phyloP scores from a whole-genome alignment of 1,140 invertebrate genomes.

The Plectus sambesii region DNA sequence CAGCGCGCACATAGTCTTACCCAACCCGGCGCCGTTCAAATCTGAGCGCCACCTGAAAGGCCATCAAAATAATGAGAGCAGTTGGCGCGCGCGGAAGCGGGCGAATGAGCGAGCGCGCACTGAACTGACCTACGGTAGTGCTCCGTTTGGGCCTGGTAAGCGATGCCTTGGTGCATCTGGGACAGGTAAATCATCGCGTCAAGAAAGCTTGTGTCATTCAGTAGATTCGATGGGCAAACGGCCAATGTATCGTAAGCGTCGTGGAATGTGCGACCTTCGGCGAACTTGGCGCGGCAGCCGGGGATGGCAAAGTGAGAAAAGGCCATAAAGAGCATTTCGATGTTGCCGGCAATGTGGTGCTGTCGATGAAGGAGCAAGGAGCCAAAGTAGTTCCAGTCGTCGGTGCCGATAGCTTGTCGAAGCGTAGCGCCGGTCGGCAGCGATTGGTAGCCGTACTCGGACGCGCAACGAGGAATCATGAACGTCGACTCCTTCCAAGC shows the following conservation, averaged over 20 bases:
- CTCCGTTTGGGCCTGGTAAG: slow-evolving; percentile 74
- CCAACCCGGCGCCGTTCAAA: slow-evolving; percentile 40
- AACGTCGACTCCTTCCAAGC: slow-evolving; percentile 67
- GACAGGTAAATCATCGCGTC: slow-evolving; percentile 38
- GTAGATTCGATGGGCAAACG: slow-evolving; percentile 32
- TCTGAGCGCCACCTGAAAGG: slow-evolving; percentile 29
- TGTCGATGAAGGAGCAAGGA: slow-evolving; percentile 63
- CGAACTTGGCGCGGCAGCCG: slow-evolving; percentile 25
- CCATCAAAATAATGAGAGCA: background rate
- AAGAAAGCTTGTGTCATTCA: slow-evolving; percentile 11
- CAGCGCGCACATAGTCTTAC: slow-evolving; percentile 73
- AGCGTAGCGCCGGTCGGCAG: slow-evolving; percentile 60
- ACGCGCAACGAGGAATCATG: slow-evolving; percentile 70
- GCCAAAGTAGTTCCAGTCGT: slow-evolving; percentile 56
- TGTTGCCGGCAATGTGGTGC: slow-evolving; percentile 63
- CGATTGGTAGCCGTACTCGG: slow-evolving; percentile 90
- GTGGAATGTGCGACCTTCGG: slow-evolving; percentile 40
- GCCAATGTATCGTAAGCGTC: slow-evolving; percentile 46
- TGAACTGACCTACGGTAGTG: slow-evolving; percentile 69
- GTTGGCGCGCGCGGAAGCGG: slow-evolving; percentile 8
- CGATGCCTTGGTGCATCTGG: slow-evolving; percentile 71
- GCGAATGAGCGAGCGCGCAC: no score
- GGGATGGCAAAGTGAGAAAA: slow-evolving; percentile 30
- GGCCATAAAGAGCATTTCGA: slow-evolving; percentile 42
- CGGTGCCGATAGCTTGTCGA: background rate